A percentile compares a stretch with the other conserved stretches of the same genome.
These are phyloP conservation scores for Prolemur simus DNA, from an alignment of 2,113 vertebrate genomes.

Conservation along the genomic window DNA sequence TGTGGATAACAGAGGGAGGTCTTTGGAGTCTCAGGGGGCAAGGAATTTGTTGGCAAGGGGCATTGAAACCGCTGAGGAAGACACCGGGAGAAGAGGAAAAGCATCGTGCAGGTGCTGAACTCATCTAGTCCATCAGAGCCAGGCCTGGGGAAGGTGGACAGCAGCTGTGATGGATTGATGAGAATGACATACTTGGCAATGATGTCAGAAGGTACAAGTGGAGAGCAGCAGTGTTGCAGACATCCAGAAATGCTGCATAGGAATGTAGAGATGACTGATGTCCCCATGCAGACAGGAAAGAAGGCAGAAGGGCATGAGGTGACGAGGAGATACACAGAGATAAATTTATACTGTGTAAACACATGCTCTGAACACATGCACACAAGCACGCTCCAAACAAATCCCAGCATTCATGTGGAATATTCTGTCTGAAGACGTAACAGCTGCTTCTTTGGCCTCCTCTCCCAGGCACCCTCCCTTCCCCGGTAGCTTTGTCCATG, in stretches of 20 bases:
- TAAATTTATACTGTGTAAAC: neutral
- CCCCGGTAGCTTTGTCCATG: neutral
- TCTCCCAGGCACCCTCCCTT: neutral
- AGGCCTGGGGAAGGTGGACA: neutral
- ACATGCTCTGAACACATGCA: neutral
- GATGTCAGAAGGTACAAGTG: neutral
- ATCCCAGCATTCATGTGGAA: constrained; percentile 7
- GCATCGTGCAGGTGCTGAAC: neutral
- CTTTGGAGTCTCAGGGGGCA: neutral
- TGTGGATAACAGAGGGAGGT: neutral
- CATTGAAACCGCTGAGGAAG: neutral
- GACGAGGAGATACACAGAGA: neutral
- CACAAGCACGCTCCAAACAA: neutral
- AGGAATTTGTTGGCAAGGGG: neutral
- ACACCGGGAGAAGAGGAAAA: neutral
- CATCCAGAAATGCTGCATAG: neutral
- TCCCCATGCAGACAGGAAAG: neutral
- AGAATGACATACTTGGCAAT: neutral
- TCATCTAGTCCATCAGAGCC: neutral
- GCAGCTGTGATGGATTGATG: neutral
- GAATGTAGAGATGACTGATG: neutral
- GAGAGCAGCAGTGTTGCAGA: neutral
- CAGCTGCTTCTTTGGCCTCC: constrained; percentile 35
- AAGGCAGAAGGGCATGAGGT: neutral
- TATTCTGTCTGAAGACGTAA: neutral